Conservation (phyloP, 2,888 invertebrate genomes). For the Rhogogaster chlorosoma region DNA sequence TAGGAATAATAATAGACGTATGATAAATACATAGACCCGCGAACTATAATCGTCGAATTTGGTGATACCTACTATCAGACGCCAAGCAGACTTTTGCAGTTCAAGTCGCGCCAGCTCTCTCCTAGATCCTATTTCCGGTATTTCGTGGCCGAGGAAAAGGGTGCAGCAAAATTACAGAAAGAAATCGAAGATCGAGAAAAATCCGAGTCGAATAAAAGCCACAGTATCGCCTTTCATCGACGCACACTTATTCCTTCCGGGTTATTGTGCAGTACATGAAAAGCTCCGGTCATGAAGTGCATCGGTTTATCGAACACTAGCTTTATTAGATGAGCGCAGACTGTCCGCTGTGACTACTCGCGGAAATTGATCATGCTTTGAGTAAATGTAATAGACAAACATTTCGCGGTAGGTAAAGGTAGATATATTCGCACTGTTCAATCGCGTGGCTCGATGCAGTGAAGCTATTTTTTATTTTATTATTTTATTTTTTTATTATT, state of each 20-base stretch:
- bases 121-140: background rate
- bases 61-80: background rate
- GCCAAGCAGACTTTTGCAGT: background rate
- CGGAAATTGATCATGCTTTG: slow-evolving; percentile 75
- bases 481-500: background rate
- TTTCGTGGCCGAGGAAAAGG: background rate
- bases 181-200: background rate
- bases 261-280: background rate
- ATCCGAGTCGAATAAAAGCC: background rate
- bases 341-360: slow-evolving; percentile 66
- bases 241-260: background rate
- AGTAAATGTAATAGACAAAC: slow-evolving; percentile 71
- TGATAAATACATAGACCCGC: background rate
- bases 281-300: slow-evolving; percentile 23
- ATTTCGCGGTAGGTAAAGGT: slow-evolving; percentile 57
- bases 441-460: slow-evolving; percentile 55
- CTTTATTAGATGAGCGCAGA: slow-evolving; percentile 73
- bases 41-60: background rate
- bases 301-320: slow-evolving; percentile 67
- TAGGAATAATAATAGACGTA: background rate
- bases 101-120: background rate
- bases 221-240: background rate
- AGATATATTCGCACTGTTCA: slow-evolving; percentile 57
- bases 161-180: background rate
- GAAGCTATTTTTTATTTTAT: slow-evolving; percentile 37